A percentile compares a stretch with the other conserved stretches of the same genome.
phyloP scores from a whole-genome alignment of 2,797 vertebrate species.

The Fratercula arctica region DNA sequence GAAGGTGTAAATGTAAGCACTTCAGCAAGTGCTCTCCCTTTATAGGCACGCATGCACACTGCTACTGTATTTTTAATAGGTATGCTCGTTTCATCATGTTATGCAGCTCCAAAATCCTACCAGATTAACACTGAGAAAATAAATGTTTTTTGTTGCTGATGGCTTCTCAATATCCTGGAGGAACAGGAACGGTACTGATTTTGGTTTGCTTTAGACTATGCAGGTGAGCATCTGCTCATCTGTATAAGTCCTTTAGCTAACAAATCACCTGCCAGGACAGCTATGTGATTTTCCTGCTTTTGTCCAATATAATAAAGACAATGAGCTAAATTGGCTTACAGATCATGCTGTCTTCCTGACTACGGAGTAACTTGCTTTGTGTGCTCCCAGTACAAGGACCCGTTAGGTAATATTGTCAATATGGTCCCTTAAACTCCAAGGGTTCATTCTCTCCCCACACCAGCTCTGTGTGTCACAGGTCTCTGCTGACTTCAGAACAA shows the following conservation, averaged over 20 bases:
- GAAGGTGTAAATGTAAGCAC: neutral
- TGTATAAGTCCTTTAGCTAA: neutral
- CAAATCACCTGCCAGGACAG: neutral
- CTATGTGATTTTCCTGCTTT: neutral
- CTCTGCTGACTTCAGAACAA: neutral
- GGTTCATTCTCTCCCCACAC: neutral
- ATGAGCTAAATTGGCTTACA: neutral
- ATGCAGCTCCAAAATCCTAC: neutral
- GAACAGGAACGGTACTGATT: neutral
- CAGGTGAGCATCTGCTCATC: neutral
- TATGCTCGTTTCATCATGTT: neutral
- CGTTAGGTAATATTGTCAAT: neutral
- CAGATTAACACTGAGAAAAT: neutral
- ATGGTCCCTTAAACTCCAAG: neutral
- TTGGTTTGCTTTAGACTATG: neutral
- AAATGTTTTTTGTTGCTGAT: neutral
- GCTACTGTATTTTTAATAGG: neutral
- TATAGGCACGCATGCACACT: neutral
- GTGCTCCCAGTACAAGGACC: neutral
- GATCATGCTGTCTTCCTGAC: neutral
- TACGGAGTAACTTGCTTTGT: neutral
- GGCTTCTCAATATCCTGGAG: neutral
- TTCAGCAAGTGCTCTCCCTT: neutral
- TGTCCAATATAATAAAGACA: neutral
- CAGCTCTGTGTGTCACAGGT: neutral